Conservation (phyloP, 2,113 vertebrate species). For the Gallinago jamesoni region DNA sequence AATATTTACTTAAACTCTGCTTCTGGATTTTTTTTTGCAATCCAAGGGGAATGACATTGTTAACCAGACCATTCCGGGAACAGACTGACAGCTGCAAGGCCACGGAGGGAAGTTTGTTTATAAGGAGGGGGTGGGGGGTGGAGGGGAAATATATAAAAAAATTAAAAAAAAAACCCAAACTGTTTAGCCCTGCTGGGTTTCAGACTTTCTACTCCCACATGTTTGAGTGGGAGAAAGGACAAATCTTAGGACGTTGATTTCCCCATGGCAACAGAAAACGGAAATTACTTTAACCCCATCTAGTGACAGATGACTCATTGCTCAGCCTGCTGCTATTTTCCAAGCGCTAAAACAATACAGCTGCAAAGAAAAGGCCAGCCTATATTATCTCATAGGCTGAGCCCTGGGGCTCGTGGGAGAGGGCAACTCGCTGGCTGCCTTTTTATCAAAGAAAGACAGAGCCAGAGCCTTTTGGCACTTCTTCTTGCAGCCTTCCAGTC, state of each 20-base stretch:
- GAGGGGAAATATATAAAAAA: not conserved
- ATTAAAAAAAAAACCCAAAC: constrained; percentile 8
- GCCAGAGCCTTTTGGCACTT: not conserved
- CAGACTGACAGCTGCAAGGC: constrained; percentile 66
- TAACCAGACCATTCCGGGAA: constrained; percentile 63
- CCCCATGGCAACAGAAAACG: constrained; percentile 47
- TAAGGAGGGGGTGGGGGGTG: not conserved
- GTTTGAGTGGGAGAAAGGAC: constrained; percentile 66
- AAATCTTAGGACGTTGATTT: constrained; percentile 65
- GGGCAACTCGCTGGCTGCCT: not conserved
- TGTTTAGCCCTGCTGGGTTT: constrained; percentile 50
- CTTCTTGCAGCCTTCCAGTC: not conserved
- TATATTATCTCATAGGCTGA: constrained; percentile 17
- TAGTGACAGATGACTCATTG: constrained; percentile 60
- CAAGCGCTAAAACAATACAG: constrained; percentile 38
- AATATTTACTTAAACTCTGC: constrained; percentile 79
- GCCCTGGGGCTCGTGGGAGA: constrained; percentile 18
- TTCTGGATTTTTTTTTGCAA: constrained; percentile 64
- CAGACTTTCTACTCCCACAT: constrained; percentile 65
- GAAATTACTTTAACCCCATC: constrained; percentile 73
- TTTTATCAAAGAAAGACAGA: not conserved
- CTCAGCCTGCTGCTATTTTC: constrained; percentile 45
- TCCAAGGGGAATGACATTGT: constrained; percentile 73
- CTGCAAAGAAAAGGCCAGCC: constrained; percentile 9
- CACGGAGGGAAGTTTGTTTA: constrained; percentile 74